Percentiles rank a stretch among this genome's conserved stretches.
These are phyloP conservation scores for Sibirionetta formosa DNA, from an alignment of 2,797 vertebrate species.

Conservation along the genomic window DNA sequence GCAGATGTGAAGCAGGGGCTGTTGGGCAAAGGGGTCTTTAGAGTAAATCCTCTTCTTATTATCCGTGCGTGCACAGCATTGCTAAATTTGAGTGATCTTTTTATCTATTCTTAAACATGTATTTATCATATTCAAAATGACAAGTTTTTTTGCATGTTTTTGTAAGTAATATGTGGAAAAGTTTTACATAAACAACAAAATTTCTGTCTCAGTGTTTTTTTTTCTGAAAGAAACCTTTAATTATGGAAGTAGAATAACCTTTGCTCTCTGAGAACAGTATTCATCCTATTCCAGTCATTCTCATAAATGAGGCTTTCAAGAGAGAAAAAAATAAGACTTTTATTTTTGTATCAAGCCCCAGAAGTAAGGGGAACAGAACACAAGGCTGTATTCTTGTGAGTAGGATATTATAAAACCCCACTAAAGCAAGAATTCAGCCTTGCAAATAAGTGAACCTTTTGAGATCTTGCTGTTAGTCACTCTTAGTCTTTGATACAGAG, in stretches of 20 bases:
- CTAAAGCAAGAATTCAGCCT: conserved; percentile 46
- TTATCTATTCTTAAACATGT: fast-evolving
- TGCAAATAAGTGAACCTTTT: conserved; percentile 51
- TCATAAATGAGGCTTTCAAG: conserved; percentile 20
- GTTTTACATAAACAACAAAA: background rate
- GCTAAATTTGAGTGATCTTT: fast-evolving
- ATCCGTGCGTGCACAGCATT: fast-evolving
- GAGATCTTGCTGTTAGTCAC: background rate
- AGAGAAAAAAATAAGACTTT: conserved; percentile 36
- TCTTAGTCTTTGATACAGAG: conserved; percentile 24
- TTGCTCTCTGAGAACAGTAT: conserved; percentile 31
- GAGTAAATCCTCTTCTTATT: background rate
- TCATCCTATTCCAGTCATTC: background rate
- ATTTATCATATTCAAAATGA: background rate
- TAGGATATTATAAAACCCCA: conserved; percentile 1
- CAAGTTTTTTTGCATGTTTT: background rate
- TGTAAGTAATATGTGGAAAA: background rate
- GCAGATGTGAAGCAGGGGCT: background rate
- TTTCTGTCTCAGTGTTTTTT: background rate
- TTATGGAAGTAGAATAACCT: conserved; percentile 10
- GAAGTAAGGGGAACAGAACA: conserved; percentile 33
- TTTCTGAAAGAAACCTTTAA: conserved; percentile 9
- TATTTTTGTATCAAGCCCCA: conserved; percentile 22
- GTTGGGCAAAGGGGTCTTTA: background rate
- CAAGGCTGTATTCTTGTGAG: conserved; percentile 61